A percentile compares a stretch with the other conserved stretches of the same genome.
phyloP scores from a whole-genome alignment of 2,888 invertebrate species.

The Drosophila multiciliata region DNA sequence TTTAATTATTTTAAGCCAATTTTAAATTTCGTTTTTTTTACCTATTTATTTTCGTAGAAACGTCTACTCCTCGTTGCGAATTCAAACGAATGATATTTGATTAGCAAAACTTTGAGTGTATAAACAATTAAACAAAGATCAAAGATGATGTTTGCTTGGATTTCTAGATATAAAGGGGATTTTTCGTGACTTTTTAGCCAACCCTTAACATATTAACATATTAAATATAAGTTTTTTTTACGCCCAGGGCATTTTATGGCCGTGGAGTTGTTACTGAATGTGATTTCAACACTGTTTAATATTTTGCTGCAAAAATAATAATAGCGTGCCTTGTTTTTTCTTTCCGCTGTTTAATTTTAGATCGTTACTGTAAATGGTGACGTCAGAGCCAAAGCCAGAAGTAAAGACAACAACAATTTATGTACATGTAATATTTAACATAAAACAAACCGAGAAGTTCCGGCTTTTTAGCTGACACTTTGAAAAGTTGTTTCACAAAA shows the following conservation, averaged over 20 bases:
- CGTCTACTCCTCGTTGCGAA: background rate
- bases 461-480: slow-evolving; percentile 17
- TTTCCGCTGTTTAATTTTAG: slow-evolving; percentile 22
- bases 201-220: background rate
- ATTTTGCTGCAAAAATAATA: background rate
- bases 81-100: background rate
- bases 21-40: background rate
- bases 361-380: slow-evolving; percentile 4
- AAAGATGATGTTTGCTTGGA: background rate
- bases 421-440: background rate
- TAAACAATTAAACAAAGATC: background rate
- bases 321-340: slow-evolving; percentile 26
- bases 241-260: background rate
- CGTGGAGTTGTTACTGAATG: background rate
- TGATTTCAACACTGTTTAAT: background rate
- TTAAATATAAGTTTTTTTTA: no score
- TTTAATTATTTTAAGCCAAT: background rate
- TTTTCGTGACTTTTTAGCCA: background rate
- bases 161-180: background rate
- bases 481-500: slow-evolving; percentile 26
- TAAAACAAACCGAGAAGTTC: slow-evolving; percentile 10
- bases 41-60: background rate
- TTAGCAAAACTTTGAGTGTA: background rate
- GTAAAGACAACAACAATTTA: slow-evolving; percentile 14
- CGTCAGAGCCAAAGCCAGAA: slow-evolving; percentile 24